Evolutionary conservation across 2,888 invertebrate genomes (phyloP), one percentile per base, ranked within the genome.

Genomic region (Euspilapteryx auroguttella): DNA sequence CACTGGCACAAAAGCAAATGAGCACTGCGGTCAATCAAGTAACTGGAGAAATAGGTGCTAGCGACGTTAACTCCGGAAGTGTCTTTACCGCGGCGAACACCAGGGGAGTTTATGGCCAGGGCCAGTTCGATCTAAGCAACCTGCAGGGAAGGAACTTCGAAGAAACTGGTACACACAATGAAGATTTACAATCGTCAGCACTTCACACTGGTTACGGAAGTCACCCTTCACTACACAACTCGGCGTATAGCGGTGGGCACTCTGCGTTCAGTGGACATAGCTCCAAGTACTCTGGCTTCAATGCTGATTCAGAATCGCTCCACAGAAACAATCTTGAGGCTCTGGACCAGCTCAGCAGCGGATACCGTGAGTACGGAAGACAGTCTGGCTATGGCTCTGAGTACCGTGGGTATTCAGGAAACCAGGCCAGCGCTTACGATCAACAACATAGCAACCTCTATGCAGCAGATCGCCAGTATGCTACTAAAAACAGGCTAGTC

Each of bases 1-100:
- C 39, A 1, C 37, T 68, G 23, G 77, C 77, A 9, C 75, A 76
- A 35, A 49, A 64, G 31, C 77, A 77, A 44, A 65, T 77, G 69
- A 59, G 73, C 28, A 62, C 63, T 7, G 47, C 68, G 2, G 59
- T 69, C 6, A 49, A 44, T 25, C 65, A 65, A 41, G 65, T 71
- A 5, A 54, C 73, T 31, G 66, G 66, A 10, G 76, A 76, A 40
- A 36, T 76, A 31, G 76, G 75, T 9, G 64, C 64, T 21, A 49
- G 58, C 1, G 55, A 56, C 20, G 55, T 51, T 12, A 61, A 41
- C 35, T 49, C 55, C 23, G 73, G 73, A 22, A 63, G 58, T 34
- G 73, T 75, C 1, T 76, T 40, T 32, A 58, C 58, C 22, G 47
- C 71, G 13, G 75, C 65, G n/a, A 73, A 59, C 34, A 63, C 76